Base-by-base conservation (phyloP, 2,113 vertebrate species). In the Ornithorhynchus anatinus region DNA sequence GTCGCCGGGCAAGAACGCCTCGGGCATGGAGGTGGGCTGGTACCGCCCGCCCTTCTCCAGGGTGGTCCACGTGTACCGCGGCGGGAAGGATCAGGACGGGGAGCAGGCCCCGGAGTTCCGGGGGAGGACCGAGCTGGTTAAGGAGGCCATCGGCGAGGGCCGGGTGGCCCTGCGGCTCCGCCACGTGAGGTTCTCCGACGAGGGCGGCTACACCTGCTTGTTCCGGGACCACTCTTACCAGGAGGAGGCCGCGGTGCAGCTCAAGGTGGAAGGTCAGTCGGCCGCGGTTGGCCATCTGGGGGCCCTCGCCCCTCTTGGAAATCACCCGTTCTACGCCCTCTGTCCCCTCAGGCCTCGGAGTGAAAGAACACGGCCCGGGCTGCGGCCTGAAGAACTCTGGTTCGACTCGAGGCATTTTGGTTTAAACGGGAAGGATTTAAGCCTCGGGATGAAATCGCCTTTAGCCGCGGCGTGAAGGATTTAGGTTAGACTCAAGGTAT, bases 1-100 rank as follows among this genome's bases (percentile, higher is more conserved):
- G 19, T 71, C 71, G 11, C 86, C 89, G 2, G 66, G 63, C 19
- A 84, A 69, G 64, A 88, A 87, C 0, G 86, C 86, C 2, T 69
- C 69, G 0, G 77, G 75, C 48, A 80, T 90, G 87, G 87, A 89
- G 47, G 79, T 90, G 54, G 74, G 82, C 2, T 90, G 89, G 89
- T 79, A 81, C 35, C 81, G 74, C 2, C 27, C 65, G 1, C 76
- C 83, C 7, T 85, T 86, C 44, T 84, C 73, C 6, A 73, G 84
- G n/a, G 74, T 85, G 68, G 84, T 90, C 5, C 82, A 88, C 16
- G 67, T 85, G 38, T 90, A 86, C 63, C 66, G 78, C 17, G 78
- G 67, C 1, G 87, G 89, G 65, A 79, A 58, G 17, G 84, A 90
- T 31, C 84, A 81, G 19, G 64, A 59, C 0, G 63, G 33, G 4